These are phyloP conservation scores for Shargacucullia verbasci DNA, from an alignment of 2,888 invertebrate genomes.

Conservation along the genomic window DNA sequence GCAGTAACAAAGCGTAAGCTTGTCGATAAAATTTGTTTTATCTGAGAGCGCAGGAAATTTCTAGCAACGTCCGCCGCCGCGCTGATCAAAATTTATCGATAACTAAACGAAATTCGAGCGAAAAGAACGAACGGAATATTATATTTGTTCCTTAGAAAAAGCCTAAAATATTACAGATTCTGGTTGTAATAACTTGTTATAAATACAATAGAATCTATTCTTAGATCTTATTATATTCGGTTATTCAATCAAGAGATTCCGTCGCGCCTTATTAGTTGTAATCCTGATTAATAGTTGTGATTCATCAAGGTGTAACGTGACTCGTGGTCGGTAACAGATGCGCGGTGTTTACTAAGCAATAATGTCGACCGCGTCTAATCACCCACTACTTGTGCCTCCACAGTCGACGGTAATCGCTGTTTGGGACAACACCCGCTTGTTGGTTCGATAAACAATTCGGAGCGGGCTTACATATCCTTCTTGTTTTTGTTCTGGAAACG, in stretches of 20 bases:
- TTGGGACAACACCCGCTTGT: constrained; percentile 34
- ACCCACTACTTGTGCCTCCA: background rate
- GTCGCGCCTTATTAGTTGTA: constrained; percentile 2
- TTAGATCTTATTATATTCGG: constrained; percentile 11
- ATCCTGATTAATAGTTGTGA: constrained; percentile 19
- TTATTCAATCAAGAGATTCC: constrained; percentile 13
- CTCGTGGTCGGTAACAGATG: constrained; percentile 12
- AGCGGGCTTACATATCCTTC: constrained; percentile 15
- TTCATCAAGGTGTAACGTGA: constrained; percentile 20
- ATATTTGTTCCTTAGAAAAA: constrained; percentile 16
- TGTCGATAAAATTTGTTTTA: constrained; percentile 53
- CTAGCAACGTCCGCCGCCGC: constrained; percentile 33
- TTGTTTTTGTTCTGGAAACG: constrained; percentile 38
- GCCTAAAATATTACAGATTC: constrained; percentile 12
- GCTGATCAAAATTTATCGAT: constrained; percentile 54
- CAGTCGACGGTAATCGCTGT: constrained; percentile 19
- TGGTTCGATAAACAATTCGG: constrained; percentile 27
- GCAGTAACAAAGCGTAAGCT: constrained; percentile 46
- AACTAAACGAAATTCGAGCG: constrained; percentile 41
- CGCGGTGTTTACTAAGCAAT: constrained; percentile 9
- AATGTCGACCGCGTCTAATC: constrained; percentile 2
- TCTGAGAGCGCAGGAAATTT: constrained; percentile 45
- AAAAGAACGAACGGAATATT: constrained; percentile 23
- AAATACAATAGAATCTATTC: constrained; percentile 18
- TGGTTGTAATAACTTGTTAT: background rate